phyloP scores from a whole-genome alignment of 2,888 invertebrate species.

The Caenorhabditis macrosperma region DNA sequence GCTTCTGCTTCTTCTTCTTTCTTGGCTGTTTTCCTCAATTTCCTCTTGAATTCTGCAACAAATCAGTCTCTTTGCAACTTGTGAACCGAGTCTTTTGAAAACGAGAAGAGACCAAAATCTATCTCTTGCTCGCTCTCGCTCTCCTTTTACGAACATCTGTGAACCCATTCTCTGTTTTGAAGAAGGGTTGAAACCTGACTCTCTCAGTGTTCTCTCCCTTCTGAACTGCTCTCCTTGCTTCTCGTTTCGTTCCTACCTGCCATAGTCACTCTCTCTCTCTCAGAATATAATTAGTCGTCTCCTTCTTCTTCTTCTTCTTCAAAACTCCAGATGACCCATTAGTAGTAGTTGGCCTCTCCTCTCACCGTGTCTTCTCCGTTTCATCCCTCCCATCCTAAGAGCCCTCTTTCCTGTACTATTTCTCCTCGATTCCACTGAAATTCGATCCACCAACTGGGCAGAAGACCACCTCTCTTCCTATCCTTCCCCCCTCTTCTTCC shows the following conservation, averaged over 20 bases:
- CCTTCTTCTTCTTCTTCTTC: background rate
- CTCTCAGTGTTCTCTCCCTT: constrained; percentile 1
- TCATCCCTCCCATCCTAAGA: background rate
- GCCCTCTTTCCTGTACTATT: constrained; percentile 21
- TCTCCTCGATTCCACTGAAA: constrained; percentile 20
- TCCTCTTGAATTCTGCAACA: too few species aligned
- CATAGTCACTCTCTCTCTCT: background rate
- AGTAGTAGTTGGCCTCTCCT: background rate
- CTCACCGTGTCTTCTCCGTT: background rate
- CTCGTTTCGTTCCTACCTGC: background rate
- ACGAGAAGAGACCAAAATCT: too few species aligned
- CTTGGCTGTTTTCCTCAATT: too few species aligned
- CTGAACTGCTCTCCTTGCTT: background rate
- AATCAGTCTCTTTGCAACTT: too few species aligned
- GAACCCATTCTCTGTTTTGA: background rate
- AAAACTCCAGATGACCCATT: constrained; percentile 2
- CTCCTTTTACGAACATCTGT: constrained; percentile 4
- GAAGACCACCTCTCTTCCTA: constrained; percentile 10
- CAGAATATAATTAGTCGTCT: too few species aligned
- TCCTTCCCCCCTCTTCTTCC: constrained; percentile 7
- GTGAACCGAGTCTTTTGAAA: too few species aligned
- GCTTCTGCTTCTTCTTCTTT: constrained; percentile 22
- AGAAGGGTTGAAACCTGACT: background rate
- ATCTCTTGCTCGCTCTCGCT: background rate
- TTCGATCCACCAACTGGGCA: constrained; percentile 19